A percentile compares a stretch with the other conserved stretches of the same genome.
phyloP scores from a whole-genome alignment of 2,797 vertebrate genomes.

The Tolypeutes matacus region DNA sequence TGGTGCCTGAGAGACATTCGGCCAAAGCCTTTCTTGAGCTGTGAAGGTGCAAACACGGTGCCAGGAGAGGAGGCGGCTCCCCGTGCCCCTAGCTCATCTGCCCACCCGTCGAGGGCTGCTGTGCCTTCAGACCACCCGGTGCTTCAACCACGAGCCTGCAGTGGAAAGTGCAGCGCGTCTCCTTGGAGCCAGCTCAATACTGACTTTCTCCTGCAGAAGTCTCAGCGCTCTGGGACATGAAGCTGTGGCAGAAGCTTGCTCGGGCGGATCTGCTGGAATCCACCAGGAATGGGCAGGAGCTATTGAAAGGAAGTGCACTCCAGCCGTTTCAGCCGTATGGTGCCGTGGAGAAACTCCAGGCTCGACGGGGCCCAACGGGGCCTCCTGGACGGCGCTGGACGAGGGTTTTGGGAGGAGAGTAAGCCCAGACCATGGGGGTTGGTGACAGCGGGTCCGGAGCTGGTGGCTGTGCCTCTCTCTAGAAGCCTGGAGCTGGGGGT shows the following conservation, averaged over 20 bases:
- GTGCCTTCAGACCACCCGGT: neutral
- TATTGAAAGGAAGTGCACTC: neutral
- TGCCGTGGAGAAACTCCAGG: neutral
- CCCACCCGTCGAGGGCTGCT: neutral
- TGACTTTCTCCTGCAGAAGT: slow-evolving; percentile 39
- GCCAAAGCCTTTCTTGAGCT: neutral
- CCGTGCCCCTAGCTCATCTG: neutral
- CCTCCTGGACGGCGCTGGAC: no score
- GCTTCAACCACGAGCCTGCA: neutral
- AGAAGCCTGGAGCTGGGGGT: no score
- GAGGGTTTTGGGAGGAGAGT: neutral
- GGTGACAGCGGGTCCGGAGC: no score
- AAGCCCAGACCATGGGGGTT: no score
- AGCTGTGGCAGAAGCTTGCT: neutral
- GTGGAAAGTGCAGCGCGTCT: neutral
- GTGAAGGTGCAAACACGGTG: neutral
- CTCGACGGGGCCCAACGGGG: neutral
- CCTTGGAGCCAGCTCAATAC: neutral
- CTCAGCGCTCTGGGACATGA: neutral
- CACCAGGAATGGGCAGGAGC: neutral
- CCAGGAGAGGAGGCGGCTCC: no score
- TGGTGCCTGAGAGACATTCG: neutral
- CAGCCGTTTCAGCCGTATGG: neutral
- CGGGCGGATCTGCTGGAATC: neutral
- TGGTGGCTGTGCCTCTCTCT: neutral